Evolutionary conservation across 2,113 vertebrate species (phyloP).

Genomic region (Cephalopterus ornatus): DNA sequence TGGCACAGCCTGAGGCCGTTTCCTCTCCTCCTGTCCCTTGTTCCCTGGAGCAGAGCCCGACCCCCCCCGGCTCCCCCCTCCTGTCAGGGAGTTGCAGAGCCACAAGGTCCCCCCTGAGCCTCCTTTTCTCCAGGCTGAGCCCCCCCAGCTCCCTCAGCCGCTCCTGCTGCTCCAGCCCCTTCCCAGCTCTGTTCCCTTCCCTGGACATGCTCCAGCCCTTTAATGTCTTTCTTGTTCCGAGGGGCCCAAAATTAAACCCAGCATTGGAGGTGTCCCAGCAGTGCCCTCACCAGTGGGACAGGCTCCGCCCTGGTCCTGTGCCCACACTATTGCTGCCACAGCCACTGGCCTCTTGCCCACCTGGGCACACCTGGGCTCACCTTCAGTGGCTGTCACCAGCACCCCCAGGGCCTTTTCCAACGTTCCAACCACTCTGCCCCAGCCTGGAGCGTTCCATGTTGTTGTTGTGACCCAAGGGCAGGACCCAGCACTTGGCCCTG

Average conservation of each 20-base stretch:
- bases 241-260: not conserved
- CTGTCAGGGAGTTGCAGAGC: not conserved
- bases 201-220: fast-evolving
- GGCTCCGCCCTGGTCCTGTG: not conserved
- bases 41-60: not conserved
- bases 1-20: not conserved
- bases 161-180: not conserved
- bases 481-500: not conserved
- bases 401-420: not conserved
- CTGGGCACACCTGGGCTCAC: not conserved
- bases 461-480: not conserved
- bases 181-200: not conserved
- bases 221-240: not conserved
- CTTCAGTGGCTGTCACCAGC: not conserved
- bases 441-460: not conserved
- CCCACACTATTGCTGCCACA: not conserved
- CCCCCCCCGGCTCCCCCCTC: not conserved
- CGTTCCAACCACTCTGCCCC: not conserved
- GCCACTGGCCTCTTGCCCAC: not conserved
- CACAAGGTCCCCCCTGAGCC: not conserved
- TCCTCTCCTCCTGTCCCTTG: too few relatives aligned
- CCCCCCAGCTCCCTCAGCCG: not conserved
- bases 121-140: not conserved
- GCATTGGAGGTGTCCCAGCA: not conserved
- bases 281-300: not conserved